Percentiles rank a stretch among this genome's conserved stretches.
These are phyloP conservation scores for Oscheius sp. DNA, from an alignment of 1,140 invertebrate species.

Conservation along the genomic window DNA sequence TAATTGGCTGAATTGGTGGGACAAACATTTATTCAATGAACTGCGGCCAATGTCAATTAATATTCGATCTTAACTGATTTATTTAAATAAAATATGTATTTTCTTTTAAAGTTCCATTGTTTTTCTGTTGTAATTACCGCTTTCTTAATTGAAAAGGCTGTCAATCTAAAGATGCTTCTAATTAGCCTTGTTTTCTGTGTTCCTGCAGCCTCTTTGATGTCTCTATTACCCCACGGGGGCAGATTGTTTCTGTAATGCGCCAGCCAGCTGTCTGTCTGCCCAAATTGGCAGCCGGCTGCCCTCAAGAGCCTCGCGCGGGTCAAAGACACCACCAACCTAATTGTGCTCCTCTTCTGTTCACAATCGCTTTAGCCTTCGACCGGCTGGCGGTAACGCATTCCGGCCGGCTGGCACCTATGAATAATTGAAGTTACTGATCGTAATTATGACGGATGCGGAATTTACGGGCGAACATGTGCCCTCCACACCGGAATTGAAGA, in stretches of 20 bases:
- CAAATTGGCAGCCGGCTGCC: not conserved
- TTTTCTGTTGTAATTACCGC: not conserved
- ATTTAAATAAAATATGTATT: not conserved
- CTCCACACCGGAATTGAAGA: too few relatives aligned
- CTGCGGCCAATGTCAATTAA: not conserved
- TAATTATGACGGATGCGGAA: slow-evolving; percentile 1
- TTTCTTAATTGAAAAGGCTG: not conserved
- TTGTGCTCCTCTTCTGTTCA: not conserved
- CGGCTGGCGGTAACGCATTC: not conserved
- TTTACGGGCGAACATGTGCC: too few relatives aligned
- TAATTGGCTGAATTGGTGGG: not conserved
- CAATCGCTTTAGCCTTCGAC: not conserved
- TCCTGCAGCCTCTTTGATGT: not conserved
- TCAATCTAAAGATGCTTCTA: not conserved
- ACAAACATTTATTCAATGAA: not conserved
- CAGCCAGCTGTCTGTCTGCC: slow-evolving; percentile 7
- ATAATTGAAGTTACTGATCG: not conserved
- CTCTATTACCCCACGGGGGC: not conserved
- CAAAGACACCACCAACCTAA: not conserved
- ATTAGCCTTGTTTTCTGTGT: not conserved
- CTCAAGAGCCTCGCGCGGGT: not conserved
- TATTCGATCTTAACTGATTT: not conserved
- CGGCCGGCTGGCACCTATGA: not conserved
- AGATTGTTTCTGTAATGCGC: slow-evolving; percentile 8
- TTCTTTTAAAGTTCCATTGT: not conserved